Conservation (phyloP, 2,888 invertebrate species). For the Geophilus truncorum region DNA sequence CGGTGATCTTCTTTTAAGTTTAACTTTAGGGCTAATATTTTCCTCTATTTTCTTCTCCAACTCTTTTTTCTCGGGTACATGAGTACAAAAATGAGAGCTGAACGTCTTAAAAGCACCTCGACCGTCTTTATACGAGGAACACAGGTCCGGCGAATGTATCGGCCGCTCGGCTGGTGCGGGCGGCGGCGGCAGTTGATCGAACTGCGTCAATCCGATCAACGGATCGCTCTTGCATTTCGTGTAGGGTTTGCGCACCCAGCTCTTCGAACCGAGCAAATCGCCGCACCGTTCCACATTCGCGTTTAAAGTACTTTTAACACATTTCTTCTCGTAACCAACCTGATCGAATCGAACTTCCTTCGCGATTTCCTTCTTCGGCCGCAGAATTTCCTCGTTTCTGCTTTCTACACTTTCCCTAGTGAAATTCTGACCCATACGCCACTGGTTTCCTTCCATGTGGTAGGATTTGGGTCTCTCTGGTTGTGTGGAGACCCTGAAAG, state of each 20-base stretch:
- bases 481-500: not conserved
- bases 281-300: not conserved
- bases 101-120: slow-evolving; percentile 27
- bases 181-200: not conserved
- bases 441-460: not conserved
- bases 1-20: not conserved
- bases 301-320: not conserved
- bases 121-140: not conserved
- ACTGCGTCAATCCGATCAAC: not conserved
- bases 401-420: not conserved
- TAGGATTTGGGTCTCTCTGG: slow-evolving; percentile 31
- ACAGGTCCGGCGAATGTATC: not conserved
- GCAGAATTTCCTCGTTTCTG: slow-evolving; percentile 38
- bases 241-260: slow-evolving; percentile 11
- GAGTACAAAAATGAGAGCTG: slow-evolving; percentile 37
- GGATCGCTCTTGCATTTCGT: slow-evolving; percentile 8
- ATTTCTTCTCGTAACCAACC: not conserved
- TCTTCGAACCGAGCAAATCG: not conserved
- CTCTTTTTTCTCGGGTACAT: slow-evolving; percentile 32
- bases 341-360: not conserved
- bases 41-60: too few species aligned
- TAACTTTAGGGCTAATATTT: not conserved
- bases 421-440: not conserved
- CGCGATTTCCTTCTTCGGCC: not conserved
- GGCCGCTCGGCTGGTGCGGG: not conserved